Evolutionary conservation across 2,113 vertebrate genomes (phyloP), one percentile per base, ranked within the genome.

Genomic region (Nannobrachium achirus): DNA sequence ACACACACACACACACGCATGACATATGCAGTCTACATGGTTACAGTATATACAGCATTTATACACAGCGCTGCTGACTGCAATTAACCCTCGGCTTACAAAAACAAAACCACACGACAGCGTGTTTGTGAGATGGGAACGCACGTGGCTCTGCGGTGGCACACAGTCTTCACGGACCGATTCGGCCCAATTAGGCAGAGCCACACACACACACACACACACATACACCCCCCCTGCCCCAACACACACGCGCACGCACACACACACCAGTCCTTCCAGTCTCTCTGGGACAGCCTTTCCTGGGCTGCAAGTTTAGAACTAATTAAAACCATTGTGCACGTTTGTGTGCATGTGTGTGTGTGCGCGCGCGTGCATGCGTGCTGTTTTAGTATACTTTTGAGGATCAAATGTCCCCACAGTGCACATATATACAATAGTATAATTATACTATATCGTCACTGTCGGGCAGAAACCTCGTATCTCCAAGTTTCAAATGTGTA

Each of bases 171-270:
- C 87, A 82, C 64, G 76, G 90, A 75, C 86, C 75, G 86, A 84
- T 84, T 86, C 80, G 63, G 86, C 81, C 92, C 90, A 93, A 93
- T 93, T 93, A 93, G 89, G 83, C 85, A 77, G 66, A 81, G 82
- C 81, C 61, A 71, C 48, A 66, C 53, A 65, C 9, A n/a, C 75
- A 55, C 62, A 71, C 38, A 53, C 63, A 38, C 20, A 46, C 39
- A 70, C 40, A 63, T 55, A 69, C 55, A 42, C 57, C 65, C 50
- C 0, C 50, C 0, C 50, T 5, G 8, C 1, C 46, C 1, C 1
- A 1, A 14, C 46, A 14, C 46, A 6, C 46, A 1, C 46, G 6
- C 46, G 1, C 46, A 14, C 60, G 0, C 46, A 56, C 33, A 57
- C 61, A 33, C 3, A 33, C 16, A 83, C 80, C 87, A 84, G 76